These are phyloP conservation scores for Rousettus leschenaultii DNA, from an alignment of 2,113 vertebrate species.

Conservation along the genomic window DNA sequence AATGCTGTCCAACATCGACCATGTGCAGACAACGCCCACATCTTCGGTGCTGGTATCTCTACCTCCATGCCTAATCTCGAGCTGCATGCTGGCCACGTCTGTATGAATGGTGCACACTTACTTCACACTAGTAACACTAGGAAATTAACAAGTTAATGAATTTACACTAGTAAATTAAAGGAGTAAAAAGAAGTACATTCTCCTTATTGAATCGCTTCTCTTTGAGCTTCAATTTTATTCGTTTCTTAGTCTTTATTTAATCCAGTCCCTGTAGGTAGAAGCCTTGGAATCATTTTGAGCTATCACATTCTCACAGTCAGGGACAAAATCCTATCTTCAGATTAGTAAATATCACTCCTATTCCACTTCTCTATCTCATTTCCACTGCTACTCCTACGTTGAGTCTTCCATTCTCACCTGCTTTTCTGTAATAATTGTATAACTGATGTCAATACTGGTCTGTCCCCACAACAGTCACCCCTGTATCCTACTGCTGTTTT, in stretches of 20 bases:
- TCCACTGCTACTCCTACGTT: not conserved
- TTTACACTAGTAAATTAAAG: too few species aligned
- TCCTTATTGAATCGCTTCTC: not conserved
- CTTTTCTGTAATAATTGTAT: not conserved
- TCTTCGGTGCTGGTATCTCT: not conserved
- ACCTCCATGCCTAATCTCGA: not conserved
- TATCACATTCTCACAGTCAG: not conserved
- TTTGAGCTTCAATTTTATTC: not conserved
- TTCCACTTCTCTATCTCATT: not conserved
- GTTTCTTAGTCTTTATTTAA: not conserved
- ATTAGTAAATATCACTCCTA: not conserved
- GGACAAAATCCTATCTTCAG: not conserved
- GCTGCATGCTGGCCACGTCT: not conserved
- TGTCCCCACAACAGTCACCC: not conserved
- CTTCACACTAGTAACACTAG: not conserved
- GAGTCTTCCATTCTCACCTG: not conserved
- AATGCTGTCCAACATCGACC: not conserved
- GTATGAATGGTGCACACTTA: not conserved
- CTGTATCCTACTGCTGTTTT: not conserved
- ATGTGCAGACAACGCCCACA: not conserved
- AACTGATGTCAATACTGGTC: not conserved
- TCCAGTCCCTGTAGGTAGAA: not conserved
- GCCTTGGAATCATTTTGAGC: not conserved
- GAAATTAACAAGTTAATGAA: too few species aligned
- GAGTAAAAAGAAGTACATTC: not conserved